These are phyloP conservation scores for Amphibalanus amphitrite DNA, from an alignment of 1,140 invertebrate genomes.

Conservation along the genomic window DNA sequence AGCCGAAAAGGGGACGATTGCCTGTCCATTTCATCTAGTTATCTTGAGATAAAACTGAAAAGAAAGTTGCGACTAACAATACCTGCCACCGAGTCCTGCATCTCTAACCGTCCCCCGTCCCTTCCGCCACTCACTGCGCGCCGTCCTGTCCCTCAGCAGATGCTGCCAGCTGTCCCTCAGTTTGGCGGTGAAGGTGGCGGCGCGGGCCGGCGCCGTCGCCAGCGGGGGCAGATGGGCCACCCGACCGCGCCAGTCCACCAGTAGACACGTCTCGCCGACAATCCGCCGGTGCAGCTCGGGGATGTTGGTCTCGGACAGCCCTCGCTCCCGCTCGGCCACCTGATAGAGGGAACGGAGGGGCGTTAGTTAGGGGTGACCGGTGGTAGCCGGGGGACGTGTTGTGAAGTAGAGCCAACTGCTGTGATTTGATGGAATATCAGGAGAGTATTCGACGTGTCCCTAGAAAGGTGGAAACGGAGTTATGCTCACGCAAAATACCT, in stretches of 20 bases:
- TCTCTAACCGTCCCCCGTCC: neutral
- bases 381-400: too few relatives aligned
- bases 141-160: constrained; percentile 65
- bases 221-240: constrained; percentile 28
- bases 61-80: too few relatives aligned
- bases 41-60: too few relatives aligned
- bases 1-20: too few relatives aligned
- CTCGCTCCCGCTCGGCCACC: neutral
- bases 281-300: neutral
- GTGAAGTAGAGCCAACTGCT: too few relatives aligned
- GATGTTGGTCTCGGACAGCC: neutral
- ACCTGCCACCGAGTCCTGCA: constrained; percentile 1
- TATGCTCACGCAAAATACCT: too few relatives aligned
- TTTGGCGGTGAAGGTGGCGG: constrained; percentile 51
- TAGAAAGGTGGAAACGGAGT: too few relatives aligned
- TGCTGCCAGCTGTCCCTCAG: constrained; percentile 81
- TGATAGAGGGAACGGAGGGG: too few relatives aligned
- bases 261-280: neutral
- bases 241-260: neutral
- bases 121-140: constrained; percentile 24
- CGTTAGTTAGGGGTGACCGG: too few relatives aligned
- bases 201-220: constrained; percentile 45
- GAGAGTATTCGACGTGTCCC: too few relatives aligned
- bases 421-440: too few relatives aligned
- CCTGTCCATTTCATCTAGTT: too few relatives aligned